These are phyloP conservation scores for Acanthurus leucopareius DNA, from an alignment of 2,797 vertebrate genomes.

Conservation along the genomic window DNA sequence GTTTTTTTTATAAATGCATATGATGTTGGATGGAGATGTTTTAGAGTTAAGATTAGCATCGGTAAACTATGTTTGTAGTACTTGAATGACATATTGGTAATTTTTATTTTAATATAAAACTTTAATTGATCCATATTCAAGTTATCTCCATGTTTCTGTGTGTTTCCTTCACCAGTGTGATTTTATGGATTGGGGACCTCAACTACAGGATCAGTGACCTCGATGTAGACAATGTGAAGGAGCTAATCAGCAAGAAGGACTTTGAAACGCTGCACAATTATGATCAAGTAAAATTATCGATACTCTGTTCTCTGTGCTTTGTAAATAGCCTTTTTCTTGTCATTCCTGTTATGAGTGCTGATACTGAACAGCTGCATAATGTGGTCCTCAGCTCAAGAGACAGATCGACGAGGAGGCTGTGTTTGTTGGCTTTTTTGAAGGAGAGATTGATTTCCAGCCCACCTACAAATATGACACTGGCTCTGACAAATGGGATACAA, in stretches of 20 bases:
- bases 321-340: neutral
- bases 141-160: neutral
- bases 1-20: no score
- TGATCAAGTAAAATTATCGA: slow-evolving; percentile 89
- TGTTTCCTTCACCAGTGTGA: slow-evolving; percentile 82
- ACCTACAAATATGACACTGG: slow-evolving; percentile 98
- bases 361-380: slow-evolving; percentile 29
- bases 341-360: neutral
- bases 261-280: slow-evolving; percentile 89
- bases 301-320: neutral
- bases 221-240: slow-evolving; percentile 91
- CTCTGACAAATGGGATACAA: slow-evolving; percentile 96
- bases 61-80: neutral
- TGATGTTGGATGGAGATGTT: slow-evolving; percentile 8
- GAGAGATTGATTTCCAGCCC: slow-evolving; percentile 94
- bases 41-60: neutral
- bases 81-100: neutral
- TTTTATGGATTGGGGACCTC: slow-evolving; percentile 97
- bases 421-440: slow-evolving; percentile 94
- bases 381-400: slow-evolving; percentile 88
- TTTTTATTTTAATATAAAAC: neutral
- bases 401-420: slow-evolving; percentile 92
- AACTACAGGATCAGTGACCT: slow-evolving; percentile 96
- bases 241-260: slow-evolving; percentile 89
- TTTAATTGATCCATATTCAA: neutral